Evolutionary conservation across 2,888 invertebrate species (phyloP).

Genomic region (Rhaphigaster nebulosa): DNA sequence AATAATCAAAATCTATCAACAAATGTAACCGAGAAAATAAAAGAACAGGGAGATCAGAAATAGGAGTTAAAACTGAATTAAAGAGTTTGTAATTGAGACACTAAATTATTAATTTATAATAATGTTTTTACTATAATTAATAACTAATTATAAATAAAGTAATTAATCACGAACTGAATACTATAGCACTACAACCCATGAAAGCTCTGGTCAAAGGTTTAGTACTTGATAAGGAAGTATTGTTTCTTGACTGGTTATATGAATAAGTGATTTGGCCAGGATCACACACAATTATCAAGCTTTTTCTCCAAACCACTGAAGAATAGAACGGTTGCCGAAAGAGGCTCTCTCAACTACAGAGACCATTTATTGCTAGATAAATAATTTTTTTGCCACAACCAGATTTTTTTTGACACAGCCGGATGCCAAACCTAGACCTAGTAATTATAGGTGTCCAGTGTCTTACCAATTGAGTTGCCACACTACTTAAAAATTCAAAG

Average conservation of each 20-base stretch:
- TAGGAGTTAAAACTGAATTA: too few relatives aligned
- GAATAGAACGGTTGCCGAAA: neutral
- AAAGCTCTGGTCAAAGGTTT: neutral
- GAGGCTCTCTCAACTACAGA: neutral
- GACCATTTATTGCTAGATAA: neutral
- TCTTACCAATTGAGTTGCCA: neutral
- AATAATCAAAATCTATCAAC: too few relatives aligned
- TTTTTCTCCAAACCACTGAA: neutral
- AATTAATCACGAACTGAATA: neutral
- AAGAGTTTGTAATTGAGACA: too few relatives aligned
- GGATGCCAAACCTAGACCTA: neutral
- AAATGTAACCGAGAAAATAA: too few relatives aligned
- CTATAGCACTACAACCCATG: neutral
- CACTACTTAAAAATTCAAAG: neutral
- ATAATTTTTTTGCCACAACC: neutral
- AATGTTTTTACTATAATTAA: too few relatives aligned
- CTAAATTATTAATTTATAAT: too few relatives aligned
- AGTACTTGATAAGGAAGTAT: neutral
- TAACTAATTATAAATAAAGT: too few relatives aligned
- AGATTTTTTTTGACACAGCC: neutral
- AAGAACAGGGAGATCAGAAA: too few relatives aligned
- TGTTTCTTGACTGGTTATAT: neutral
- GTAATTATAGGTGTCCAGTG: neutral
- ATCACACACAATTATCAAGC: neutral
- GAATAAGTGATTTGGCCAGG: neutral